Evolutionary conservation across 2,888 invertebrate genomes (phyloP).

Genomic region (Drosophila subquinaria): DNA sequence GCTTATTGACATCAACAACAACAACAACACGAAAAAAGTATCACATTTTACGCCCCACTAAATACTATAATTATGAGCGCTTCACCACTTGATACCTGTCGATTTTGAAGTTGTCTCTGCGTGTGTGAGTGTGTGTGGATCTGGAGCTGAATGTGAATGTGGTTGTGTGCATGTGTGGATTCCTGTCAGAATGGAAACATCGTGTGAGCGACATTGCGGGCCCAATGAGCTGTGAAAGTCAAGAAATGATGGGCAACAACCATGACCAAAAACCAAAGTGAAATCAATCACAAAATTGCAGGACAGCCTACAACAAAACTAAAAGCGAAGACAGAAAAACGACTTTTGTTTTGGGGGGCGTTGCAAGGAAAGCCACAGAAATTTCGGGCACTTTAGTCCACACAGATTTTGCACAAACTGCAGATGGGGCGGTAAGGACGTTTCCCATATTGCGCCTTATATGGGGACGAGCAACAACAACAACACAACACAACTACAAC

Average conservation of each 20-base stretch:
- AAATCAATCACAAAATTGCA: constrained; percentile 70
- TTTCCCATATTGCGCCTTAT: constrained; percentile 74
- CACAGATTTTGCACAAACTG: constrained; percentile 48
- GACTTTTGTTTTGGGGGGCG: constrained; percentile 48
- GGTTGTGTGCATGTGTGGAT: constrained; percentile 18
- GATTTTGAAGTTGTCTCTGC: constrained; percentile 44
- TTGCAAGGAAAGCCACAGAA: constrained; percentile 63
- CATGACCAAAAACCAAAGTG: constrained; percentile 58
- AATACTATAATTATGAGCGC: constrained; percentile 75
- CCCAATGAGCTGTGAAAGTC: constrained; percentile 80
- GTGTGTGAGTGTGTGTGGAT: not conserved
- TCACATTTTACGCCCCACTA: constrained; percentile 75
- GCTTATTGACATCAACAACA: constrained; percentile 19
- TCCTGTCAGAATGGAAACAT: constrained; percentile 18
- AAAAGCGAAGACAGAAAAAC: constrained; percentile 13
- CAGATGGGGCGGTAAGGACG: constrained; percentile 70
- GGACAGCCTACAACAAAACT: constrained; percentile 19
- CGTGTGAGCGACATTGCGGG: constrained; percentile 70
- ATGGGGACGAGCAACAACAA: constrained; percentile 57
- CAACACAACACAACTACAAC: constrained; percentile 45
- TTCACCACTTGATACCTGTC: constrained; percentile 79
- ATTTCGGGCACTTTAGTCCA: constrained; percentile 51
- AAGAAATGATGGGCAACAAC: constrained; percentile 61
- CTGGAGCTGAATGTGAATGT: constrained; percentile 1
- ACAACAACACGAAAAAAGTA: constrained; percentile 23